phyloP scores from a whole-genome alignment of 2,888 invertebrate genomes.

The Trimorus sp. region DNA sequence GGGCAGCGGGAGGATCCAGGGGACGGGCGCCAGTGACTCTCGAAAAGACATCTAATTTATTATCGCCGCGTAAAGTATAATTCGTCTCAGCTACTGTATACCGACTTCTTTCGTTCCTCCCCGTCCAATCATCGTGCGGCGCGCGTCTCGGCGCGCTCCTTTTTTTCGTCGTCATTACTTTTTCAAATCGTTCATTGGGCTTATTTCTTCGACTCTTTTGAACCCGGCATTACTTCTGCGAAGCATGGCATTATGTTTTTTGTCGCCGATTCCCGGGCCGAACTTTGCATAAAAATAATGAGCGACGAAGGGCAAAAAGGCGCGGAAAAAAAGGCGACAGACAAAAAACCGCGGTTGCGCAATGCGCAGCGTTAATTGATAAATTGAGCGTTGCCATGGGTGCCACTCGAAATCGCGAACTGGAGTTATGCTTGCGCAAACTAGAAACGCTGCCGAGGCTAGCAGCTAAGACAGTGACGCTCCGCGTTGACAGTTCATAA shows the following conservation, averaged over 20 bases:
- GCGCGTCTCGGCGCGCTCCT: constrained; percentile 36
- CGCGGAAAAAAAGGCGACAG: background rate
- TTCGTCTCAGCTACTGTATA: constrained; percentile 67
- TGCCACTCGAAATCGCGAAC: background rate
- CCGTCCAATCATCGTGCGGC: constrained; percentile 60
- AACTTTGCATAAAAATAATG: constrained; percentile 56
- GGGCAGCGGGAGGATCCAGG: constrained; percentile 60
- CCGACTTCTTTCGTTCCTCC: constrained; percentile 60
- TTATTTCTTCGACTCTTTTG: constrained; percentile 56
- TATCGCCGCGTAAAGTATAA: constrained; percentile 67
- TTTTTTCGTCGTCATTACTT: constrained; percentile 56
- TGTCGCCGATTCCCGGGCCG: background rate
- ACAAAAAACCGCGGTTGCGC: constrained; percentile 32
- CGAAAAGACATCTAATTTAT: constrained; percentile 67
- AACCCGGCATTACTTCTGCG: constrained; percentile 45
- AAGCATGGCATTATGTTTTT: constrained; percentile 39
- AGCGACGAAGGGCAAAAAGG: constrained; percentile 11
- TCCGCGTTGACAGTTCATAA: constrained; percentile 38
- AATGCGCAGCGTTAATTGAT: constrained; percentile 29
- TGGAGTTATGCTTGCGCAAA: constrained; percentile 10
- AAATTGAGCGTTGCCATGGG: constrained; percentile 10
- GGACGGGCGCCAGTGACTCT: constrained; percentile 67
- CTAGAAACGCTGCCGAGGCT: background rate
- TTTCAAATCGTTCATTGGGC: constrained; percentile 61
- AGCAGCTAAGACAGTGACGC: constrained; percentile 8